Evolutionary conservation across 2,888 invertebrate species (phyloP).

Genomic region (Gastrophysa polygoni): DNA sequence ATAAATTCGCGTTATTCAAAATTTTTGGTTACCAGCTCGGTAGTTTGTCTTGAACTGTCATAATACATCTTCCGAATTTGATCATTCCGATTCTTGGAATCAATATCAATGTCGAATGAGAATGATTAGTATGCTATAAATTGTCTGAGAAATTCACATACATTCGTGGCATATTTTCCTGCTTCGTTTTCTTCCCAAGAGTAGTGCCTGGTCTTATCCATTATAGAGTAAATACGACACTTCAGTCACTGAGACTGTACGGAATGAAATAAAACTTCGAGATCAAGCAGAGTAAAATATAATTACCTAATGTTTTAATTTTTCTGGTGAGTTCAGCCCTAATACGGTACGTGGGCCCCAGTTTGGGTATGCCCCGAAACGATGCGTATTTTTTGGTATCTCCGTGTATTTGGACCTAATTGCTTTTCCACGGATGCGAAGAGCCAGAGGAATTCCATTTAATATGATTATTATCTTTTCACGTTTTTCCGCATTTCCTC

Average conservation of each 20-base stretch:
- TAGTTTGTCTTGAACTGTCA: conserved; percentile 27
- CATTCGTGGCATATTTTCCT: too few species aligned
- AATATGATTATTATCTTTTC: conserved; percentile 27
- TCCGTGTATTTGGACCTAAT: conserved; percentile 22
- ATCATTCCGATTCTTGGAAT: conserved; percentile 19
- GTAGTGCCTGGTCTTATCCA: neutral
- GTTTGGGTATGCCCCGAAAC: neutral
- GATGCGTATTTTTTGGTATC: neutral
- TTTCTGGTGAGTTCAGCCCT: too few species aligned
- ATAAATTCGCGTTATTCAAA: conserved; percentile 3
- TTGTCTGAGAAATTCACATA: neutral
- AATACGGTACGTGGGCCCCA: neutral
- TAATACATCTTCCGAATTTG: conserved; percentile 23
- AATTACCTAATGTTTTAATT: too few species aligned
- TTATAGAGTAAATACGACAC: neutral
- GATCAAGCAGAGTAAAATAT: too few species aligned
- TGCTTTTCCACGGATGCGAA: conserved; percentile 21
- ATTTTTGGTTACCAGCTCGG: conserved; percentile 17
- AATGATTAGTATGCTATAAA: neutral
- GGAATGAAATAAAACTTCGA: too few species aligned
- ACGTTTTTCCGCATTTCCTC: conserved; percentile 24
- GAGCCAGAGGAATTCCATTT: conserved; percentile 22
- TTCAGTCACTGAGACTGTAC: too few species aligned
- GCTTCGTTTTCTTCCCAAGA: too few species aligned
- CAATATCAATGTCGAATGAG: conserved; percentile 1